Conservation (phyloP, 2,888 invertebrate species). For the Acleris emargana region DNA sequence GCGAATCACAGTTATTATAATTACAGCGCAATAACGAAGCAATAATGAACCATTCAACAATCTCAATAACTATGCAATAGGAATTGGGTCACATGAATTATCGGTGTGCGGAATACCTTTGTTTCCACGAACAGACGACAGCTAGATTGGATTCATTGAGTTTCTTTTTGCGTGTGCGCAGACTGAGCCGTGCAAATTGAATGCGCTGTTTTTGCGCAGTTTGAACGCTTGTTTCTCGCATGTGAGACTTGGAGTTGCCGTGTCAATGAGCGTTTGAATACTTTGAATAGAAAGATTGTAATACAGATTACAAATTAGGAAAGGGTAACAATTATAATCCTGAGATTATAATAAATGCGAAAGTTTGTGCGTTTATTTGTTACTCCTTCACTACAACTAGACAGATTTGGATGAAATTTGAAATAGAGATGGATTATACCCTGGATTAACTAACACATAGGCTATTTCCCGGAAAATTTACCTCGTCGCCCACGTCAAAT, state of each 20-base stretch:
- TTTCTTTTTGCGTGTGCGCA: conserved; percentile 22
- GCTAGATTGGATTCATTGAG: conserved; percentile 15
- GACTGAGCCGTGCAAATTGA: conserved; percentile 12
- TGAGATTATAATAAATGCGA: too few relatives aligned
- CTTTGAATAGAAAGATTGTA: background rate
- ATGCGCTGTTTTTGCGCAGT: conserved; percentile 22
- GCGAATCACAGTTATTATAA: too few relatives aligned
- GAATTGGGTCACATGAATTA: conserved; percentile 22
- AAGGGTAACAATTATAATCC: too few relatives aligned
- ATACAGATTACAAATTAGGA: background rate
- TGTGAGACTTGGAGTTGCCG: background rate
- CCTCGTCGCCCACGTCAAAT: too few relatives aligned
- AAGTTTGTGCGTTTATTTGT: too few relatives aligned
- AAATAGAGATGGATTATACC: too few relatives aligned
- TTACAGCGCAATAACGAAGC: background rate
- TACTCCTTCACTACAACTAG: too few relatives aligned
- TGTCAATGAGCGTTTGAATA: background rate
- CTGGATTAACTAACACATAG: too few relatives aligned
- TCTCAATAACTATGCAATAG: background rate
- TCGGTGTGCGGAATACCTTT: conserved; percentile 11
- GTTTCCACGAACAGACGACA: conserved; percentile 18
- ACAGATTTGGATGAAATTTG: too few relatives aligned
- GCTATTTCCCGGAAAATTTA: too few relatives aligned
- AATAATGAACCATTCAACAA: background rate
- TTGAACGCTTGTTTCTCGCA: conserved; percentile 13